These are phyloP conservation scores for Drosophila pruinosa DNA, from an alignment of 1,140 invertebrate genomes.

Conservation along the genomic window DNA sequence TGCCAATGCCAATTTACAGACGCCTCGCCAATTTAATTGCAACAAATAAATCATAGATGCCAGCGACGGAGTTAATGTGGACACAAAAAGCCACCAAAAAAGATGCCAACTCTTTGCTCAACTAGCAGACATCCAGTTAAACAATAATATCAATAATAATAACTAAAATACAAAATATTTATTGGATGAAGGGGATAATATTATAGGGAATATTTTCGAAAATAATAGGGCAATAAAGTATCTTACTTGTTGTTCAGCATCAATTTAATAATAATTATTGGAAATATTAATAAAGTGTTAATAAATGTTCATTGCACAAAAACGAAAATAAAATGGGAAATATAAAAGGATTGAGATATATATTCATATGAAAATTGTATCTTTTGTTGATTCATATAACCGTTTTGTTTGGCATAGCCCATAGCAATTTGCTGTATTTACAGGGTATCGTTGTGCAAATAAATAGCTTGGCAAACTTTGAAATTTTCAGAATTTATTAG, in stretches of 20 bases:
- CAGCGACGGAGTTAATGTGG: neutral
- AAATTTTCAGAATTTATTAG: neutral
- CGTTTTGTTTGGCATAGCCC: no score
- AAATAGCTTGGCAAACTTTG: neutral
- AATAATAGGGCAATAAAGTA: no score
- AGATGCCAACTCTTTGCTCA: neutral
- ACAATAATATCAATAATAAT: neutral
- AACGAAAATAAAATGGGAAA: no score
- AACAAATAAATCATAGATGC: slow-evolving; percentile 68
- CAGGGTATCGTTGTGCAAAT: neutral
- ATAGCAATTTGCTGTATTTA: neutral
- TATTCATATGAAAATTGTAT: no score
- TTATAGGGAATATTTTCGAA: no score
- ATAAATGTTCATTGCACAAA: no score
- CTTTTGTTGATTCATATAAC: no score
- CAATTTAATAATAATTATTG: no score
- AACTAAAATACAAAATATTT: no score
- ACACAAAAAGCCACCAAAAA: slow-evolving; percentile 1
- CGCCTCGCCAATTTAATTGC: slow-evolving; percentile 64
- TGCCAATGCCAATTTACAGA: slow-evolving; percentile 33
- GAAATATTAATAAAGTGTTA: no score
- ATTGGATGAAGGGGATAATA: no score
- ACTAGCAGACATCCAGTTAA: neutral
- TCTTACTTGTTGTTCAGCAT: neutral
- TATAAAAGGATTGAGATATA: no score